These are phyloP conservation scores for Corticium candelabrum DNA, from an alignment of 37 sponge, comb jelly and placozoan species.

Conservation along the genomic window DNA sequence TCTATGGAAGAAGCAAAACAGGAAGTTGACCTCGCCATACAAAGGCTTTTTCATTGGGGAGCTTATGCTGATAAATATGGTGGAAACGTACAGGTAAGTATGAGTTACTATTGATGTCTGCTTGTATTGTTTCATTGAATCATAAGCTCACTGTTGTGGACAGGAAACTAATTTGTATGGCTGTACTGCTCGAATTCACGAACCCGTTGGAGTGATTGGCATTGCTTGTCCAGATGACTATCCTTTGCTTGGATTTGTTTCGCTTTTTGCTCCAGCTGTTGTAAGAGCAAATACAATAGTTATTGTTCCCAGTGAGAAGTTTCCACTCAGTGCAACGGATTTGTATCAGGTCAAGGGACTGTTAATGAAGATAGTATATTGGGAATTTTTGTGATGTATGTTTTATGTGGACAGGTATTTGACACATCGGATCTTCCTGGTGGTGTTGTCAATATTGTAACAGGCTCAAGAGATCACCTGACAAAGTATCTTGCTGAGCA, in stretches of 20 bases:
- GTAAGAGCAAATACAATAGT: constrained; percentile 90
- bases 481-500: constrained; percentile 86
- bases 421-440: constrained; percentile 98
- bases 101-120: neutral
- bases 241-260: constrained; percentile 90
- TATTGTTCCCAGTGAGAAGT: constrained; percentile 84
- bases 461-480: constrained; percentile 78
- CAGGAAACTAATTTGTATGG: constrained; percentile 92
- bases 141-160: neutral
- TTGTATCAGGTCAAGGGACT: constrained; percentile 70
- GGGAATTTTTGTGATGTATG: neutral
- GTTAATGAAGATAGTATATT: neutral
- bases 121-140: too few species aligned
- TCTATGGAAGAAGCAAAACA: constrained; percentile 33
- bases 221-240: constrained; percentile 86
- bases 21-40: constrained; percentile 81
- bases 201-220: constrained; percentile 92
- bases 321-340: constrained; percentile 85
- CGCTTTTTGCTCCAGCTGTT: constrained; percentile 91
- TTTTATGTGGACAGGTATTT: constrained; percentile 55
- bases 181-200: constrained; percentile 72
- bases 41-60: constrained; percentile 90
- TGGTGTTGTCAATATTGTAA: constrained; percentile 96
- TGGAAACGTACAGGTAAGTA: constrained; percentile 76
- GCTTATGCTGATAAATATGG: constrained; percentile 98